A percentile compares a stretch with the other conserved stretches of the same genome.
phyloP scores from a whole-genome alignment of 2,888 invertebrate genomes.

The Cerceris rybyensis region DNA sequence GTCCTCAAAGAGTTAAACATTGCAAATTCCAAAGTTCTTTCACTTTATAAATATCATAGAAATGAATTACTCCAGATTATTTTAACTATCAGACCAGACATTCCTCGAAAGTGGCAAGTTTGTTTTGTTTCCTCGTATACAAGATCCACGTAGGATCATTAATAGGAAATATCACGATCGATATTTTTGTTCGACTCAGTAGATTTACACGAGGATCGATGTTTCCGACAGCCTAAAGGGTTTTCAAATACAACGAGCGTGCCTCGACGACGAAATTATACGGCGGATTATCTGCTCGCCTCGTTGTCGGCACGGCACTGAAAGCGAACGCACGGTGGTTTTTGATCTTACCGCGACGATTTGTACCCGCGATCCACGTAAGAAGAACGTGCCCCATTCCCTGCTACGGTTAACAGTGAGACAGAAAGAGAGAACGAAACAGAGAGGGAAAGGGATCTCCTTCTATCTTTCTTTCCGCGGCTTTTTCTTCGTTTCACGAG shows the following conservation, averaged over 20 bases:
- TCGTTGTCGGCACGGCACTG: slow-evolving; percentile 51
- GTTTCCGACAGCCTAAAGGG: slow-evolving; percentile 12
- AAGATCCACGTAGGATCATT: background rate
- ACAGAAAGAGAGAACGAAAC: slow-evolving; percentile 16
- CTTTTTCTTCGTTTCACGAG: slow-evolving; percentile 40
- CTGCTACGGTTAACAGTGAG: slow-evolving; percentile 20
- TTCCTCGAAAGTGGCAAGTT: background rate
- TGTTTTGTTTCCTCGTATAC: background rate
- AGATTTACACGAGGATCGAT: slow-evolving; percentile 36
- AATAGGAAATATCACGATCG: background rate
- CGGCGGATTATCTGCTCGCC: slow-evolving; percentile 60
- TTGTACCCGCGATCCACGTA: slow-evolving; percentile 68
- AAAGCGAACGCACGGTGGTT: slow-evolving; percentile 60
- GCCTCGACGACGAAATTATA: slow-evolving; percentile 58
- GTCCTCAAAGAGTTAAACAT: too few species aligned
- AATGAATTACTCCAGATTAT: too few species aligned
- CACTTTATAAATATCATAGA: too few species aligned
- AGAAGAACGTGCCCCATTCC: slow-evolving; percentile 63
- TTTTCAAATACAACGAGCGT: slow-evolving; percentile 21
- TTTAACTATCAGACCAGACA: background rate
- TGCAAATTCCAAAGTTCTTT: slow-evolving; percentile 34
- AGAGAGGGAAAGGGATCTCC: slow-evolving; percentile 20
- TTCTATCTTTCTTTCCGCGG: slow-evolving; percentile 30
- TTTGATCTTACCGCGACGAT: slow-evolving; percentile 75
- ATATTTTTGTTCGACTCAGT: background rate